Percentiles rank a stretch among this genome's conserved stretches.
Conservation (phyloP, 2,888 invertebrate species). For the Anaspis maculata region DNA sequence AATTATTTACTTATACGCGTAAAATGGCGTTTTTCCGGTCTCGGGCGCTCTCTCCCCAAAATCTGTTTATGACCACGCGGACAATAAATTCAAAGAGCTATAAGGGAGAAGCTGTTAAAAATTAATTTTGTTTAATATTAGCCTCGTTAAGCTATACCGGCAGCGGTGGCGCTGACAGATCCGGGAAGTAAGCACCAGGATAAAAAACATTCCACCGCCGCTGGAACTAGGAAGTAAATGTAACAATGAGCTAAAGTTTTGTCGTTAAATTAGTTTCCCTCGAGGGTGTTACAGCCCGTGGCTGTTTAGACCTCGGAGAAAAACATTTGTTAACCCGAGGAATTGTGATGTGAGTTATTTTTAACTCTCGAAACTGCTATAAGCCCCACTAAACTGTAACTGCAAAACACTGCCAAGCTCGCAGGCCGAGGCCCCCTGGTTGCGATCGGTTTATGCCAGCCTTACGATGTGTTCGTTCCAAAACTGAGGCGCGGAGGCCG, state of each 20-base stretch:
- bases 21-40: no score
- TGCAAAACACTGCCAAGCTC: neutral
- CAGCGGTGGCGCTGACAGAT: constrained; percentile 11
- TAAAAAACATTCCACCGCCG: constrained; percentile 21
- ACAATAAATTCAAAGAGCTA: constrained; percentile 7
- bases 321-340: constrained; percentile 5
- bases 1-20: no score
- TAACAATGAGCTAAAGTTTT: constrained; percentile 24
- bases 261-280: constrained; percentile 27
- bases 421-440: neutral
- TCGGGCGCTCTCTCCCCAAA: no score
- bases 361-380: no score
- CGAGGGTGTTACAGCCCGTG: constrained; percentile 16
- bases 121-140: constrained; percentile 13
- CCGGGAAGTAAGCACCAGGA: constrained; percentile 12
- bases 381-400: no score
- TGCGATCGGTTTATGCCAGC: no score
- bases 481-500: no score
- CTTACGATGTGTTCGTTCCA: no score
- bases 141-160: constrained; percentile 10
- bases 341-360: no score
- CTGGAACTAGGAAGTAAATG: constrained; percentile 17
- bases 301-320: constrained; percentile 8
- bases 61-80: constrained; percentile 2
- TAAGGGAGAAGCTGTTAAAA: constrained; percentile 7